phyloP scores from a whole-genome alignment of 92 coral and sea anemone species.

The Epizoanthus fatuus region DNA sequence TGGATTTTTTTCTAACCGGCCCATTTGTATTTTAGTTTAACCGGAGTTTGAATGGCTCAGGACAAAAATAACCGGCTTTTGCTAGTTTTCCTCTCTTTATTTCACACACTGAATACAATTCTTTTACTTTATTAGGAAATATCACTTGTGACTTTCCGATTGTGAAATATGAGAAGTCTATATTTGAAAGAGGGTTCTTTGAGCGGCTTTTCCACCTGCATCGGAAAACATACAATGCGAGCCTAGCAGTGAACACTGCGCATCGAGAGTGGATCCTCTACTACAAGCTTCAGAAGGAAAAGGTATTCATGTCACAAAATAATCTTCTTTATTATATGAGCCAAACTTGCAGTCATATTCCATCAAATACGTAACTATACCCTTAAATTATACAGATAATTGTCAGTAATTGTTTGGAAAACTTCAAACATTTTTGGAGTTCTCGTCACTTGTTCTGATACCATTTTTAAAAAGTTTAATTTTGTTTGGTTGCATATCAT shows the following conservation, averaged over 20 bases:
- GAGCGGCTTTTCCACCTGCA: neutral
- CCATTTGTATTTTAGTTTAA: no score
- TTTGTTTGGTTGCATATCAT: no score
- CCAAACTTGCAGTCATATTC: neutral
- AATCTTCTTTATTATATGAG: neutral
- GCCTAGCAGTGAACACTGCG: neutral
- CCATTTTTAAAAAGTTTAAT: no score
- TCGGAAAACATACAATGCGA: slow-evolving; percentile 14
- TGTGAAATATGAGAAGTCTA: slow-evolving; percentile 3
- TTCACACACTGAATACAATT: neutral
- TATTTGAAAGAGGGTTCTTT: slow-evolving; percentile 3
- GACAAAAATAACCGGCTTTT: neutral
- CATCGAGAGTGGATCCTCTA: neutral
- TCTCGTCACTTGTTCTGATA: no score
- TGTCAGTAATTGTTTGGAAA: no score
- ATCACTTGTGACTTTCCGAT: slow-evolving; percentile 11
- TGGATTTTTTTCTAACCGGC: no score
- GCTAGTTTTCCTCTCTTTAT: no score
- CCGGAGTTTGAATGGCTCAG: no score
- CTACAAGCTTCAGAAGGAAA: slow-evolving; percentile 1
- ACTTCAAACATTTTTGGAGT: no score
- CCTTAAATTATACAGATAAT: no score
- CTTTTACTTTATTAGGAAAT: neutral
- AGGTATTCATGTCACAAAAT: neutral
- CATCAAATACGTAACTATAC: no score